Evolutionary conservation across 2,113 vertebrate genomes (phyloP).

Genomic region (Leptodactylus fuscus): DNA sequence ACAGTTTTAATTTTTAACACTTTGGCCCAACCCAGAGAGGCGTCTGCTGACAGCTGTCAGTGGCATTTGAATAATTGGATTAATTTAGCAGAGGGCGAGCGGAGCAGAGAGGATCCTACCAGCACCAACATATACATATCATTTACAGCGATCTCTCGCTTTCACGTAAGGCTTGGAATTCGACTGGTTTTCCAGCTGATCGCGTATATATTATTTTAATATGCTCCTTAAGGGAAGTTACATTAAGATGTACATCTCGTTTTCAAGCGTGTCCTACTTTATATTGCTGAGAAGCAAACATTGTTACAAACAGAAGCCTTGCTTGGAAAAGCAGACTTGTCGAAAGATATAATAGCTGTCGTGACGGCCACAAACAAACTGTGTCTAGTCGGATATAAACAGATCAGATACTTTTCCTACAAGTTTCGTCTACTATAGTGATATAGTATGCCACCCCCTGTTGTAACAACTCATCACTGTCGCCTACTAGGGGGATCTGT

Average conservation of each 20-base stretch:
- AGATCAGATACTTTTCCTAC: neutral
- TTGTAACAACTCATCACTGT: neutral
- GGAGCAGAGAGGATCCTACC: slow-evolving; percentile 44
- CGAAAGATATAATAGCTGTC: neutral
- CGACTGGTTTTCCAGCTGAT: neutral
- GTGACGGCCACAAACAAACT: slow-evolving; percentile 21
- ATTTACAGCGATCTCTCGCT: slow-evolving; percentile 57
- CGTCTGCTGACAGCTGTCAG: slow-evolving; percentile 85
- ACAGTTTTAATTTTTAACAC: slow-evolving; percentile 88
- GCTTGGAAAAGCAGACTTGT: slow-evolving; percentile 1
- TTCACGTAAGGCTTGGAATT: slow-evolving; percentile 60
- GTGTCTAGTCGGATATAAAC: neutral
- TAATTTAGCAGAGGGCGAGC: slow-evolving; percentile 85
- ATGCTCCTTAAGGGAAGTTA: slow-evolving; percentile 36
- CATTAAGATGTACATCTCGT: slow-evolving; percentile 50
- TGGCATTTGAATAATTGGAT: slow-evolving; percentile 95
- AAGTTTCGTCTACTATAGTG: neutral
- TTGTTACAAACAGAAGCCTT: slow-evolving; percentile 24
- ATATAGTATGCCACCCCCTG: neutral
- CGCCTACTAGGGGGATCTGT: neutral
- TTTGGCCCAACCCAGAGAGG: slow-evolving; percentile 80
- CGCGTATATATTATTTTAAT: slow-evolving; percentile 5
- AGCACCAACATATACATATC: slow-evolving; percentile 44
- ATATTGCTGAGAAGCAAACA: slow-evolving; percentile 29
- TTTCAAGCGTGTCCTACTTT: slow-evolving; percentile 35